Conservation (phyloP, 2,888 invertebrate species). For the Pollenia amentaria region DNA sequence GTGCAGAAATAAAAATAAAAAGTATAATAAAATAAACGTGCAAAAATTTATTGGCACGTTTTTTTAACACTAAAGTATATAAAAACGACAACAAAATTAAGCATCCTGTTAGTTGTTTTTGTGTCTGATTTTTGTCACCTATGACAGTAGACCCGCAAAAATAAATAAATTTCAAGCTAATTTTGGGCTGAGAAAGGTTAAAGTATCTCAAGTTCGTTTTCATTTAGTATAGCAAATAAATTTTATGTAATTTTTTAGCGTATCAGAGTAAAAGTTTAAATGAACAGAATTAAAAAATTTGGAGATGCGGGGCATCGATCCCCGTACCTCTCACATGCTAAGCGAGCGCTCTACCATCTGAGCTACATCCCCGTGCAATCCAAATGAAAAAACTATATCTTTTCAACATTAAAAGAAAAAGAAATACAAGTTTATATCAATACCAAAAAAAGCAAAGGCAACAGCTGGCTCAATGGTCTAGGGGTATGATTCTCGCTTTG, state of each 20-base stretch:
- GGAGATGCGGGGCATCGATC: constrained; percentile 85
- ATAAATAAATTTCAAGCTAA: constrained; percentile 77
- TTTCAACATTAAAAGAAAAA: too few relatives aligned
- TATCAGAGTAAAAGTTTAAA: neutral
- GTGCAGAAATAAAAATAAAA: constrained; percentile 47
- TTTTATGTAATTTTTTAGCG: constrained; percentile 18
- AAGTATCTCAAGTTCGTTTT: neutral
- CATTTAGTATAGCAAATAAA: neutral
- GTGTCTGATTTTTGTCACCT: constrained; percentile 78
- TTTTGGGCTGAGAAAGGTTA: neutral
- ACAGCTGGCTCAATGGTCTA: constrained; percentile 89
- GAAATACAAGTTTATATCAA: too few relatives aligned
- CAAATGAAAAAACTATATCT: neutral
- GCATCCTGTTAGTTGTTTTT: constrained; percentile 77
- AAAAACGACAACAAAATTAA: constrained; percentile 59
- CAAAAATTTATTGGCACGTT: constrained; percentile 83
- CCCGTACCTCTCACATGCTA: constrained; percentile 85
- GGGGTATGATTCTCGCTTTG: constrained; percentile 89
- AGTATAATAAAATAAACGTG: constrained; percentile 83
- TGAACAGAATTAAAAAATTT: constrained; percentile 42
- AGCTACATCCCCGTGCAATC: constrained; percentile 83
- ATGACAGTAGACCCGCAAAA: constrained; percentile 75
- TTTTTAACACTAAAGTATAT: constrained; percentile 65
- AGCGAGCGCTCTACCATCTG: constrained; percentile 85
- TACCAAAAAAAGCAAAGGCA: too few relatives aligned